Conservation (phyloP, 2,888 invertebrate species). For the Ischnus inquisitorius region DNA sequence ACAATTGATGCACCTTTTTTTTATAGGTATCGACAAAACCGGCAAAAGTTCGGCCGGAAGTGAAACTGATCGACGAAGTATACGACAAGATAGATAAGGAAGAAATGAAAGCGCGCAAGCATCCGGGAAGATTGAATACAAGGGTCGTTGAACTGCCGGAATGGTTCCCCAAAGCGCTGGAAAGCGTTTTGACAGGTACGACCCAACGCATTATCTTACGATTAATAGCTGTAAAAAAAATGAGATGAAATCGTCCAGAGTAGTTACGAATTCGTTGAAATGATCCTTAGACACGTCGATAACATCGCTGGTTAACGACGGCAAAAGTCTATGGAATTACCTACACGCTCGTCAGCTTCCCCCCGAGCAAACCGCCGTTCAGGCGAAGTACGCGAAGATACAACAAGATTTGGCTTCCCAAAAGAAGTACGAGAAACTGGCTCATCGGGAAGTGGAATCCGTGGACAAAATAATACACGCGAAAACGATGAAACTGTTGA, state of each 20-base stretch:
- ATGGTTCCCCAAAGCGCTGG: slow-evolving; percentile 87
- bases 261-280: neutral
- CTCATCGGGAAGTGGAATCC: slow-evolving; percentile 83
- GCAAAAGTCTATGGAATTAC: slow-evolving; percentile 87
- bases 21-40: slow-evolving; percentile 78
- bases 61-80: slow-evolving; percentile 86
- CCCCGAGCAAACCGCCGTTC: slow-evolving; percentile 87
- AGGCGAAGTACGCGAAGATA: slow-evolving; percentile 84
- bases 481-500: slow-evolving; percentile 87
- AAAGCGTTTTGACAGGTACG: slow-evolving; percentile 86
- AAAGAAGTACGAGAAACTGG: slow-evolving; percentile 73
- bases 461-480: slow-evolving; percentile 84
- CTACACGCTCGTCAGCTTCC: slow-evolving; percentile 89
- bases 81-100: slow-evolving; percentile 86
- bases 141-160: slow-evolving; percentile 88
- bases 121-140: slow-evolving; percentile 90
- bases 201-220: neutral
- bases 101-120: slow-evolving; percentile 89
- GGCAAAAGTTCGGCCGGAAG: slow-evolving; percentile 84
- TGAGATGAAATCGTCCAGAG: neutral
- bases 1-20: slow-evolving; percentile 16
- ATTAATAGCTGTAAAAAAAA: neutral
- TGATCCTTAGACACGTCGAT: slow-evolving; percentile 75
- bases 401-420: neutral
- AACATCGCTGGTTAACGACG: slow-evolving; percentile 87